Conservation (phyloP, 2,888 invertebrate genomes). For the Nezara viridula region DNA sequence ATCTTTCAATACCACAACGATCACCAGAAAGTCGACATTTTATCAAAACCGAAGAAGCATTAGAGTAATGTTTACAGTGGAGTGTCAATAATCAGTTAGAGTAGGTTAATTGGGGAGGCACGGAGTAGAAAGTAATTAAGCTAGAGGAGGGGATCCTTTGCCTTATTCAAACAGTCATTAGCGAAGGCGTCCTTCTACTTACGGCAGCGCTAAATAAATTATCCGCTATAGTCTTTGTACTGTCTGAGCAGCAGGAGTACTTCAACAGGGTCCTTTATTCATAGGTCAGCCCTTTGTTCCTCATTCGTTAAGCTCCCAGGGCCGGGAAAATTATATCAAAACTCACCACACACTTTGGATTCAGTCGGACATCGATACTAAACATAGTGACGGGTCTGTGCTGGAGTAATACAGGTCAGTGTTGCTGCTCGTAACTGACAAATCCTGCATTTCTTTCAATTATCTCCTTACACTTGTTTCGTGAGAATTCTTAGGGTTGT, state of each 20-base stretch:
- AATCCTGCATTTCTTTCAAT: no score
- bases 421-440: no score
- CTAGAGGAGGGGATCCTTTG: neutral
- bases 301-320: neutral
- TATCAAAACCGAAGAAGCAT: neutral
- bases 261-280: neutral
- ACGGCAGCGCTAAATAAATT: constrained; percentile 7
- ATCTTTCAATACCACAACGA: neutral
- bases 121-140: neutral
- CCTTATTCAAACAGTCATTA: constrained; percentile 24
- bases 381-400: neutral
- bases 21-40: neutral
- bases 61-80: neutral
- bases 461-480: no score
- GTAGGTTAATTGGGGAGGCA: neutral
- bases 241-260: neutral
- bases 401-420: no score
- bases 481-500: no score
- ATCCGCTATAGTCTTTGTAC: neutral
- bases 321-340: neutral
- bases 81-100: constrained; percentile 19
- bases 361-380: neutral
- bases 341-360: neutral
- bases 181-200: neutral
- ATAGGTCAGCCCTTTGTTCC: neutral